Base-by-base conservation (phyloP, 2,113 vertebrate species). In the Erythrocebus patas region DNA sequence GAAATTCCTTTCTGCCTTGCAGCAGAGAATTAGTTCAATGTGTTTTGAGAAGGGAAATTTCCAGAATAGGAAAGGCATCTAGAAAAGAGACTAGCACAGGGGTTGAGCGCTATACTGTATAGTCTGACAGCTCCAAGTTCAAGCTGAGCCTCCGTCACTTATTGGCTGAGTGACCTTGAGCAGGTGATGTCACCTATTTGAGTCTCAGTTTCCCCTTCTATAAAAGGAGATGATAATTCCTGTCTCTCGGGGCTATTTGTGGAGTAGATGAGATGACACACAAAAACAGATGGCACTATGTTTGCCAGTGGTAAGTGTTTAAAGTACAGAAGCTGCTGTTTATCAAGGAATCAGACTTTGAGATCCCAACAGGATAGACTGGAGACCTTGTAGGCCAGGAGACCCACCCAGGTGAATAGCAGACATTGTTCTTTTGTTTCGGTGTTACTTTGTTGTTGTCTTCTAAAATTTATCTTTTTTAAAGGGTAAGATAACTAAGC, bases 41-140 rank as follows among this genome's bases (percentile, higher is more conserved):
- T 95, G 84, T 64, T 72, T 50, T 80, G 78, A 95, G 48, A 38
- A 95, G 23, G 43, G 86, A 90, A 95, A 57, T 76, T 90, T 95
- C 68, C 79, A 92, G 86, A 90, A 25, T 66, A 40, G 81, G 70
- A 96, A 93, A 93, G 52, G 5, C 38, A 9, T 75, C 72, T 59
- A 43, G 78, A 91, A 70, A 75, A 59, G 70, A 90, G 52, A 84
- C 38, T 38, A 76, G 68, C 38, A 35, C 35, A n/a, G 23, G 72
- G 40, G 8, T 35, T 61, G 27, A 48, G 50, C 82, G 27, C 40
- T 76, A 14, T 10, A 25, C 38, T 45, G 85, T 27, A 3, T 35
- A 91, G 73, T 75, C 89, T 4, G 40, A 2, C 13, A 61, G 48
- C 14, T 18, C 43, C 25, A 27, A 40, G 55, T 80, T 85, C 16